A percentile compares a stretch with the other conserved stretches of the same genome.
Evolutionary conservation across 2,113 vertebrate genomes (phyloP).

Genomic region (Otus sunia): DNA sequence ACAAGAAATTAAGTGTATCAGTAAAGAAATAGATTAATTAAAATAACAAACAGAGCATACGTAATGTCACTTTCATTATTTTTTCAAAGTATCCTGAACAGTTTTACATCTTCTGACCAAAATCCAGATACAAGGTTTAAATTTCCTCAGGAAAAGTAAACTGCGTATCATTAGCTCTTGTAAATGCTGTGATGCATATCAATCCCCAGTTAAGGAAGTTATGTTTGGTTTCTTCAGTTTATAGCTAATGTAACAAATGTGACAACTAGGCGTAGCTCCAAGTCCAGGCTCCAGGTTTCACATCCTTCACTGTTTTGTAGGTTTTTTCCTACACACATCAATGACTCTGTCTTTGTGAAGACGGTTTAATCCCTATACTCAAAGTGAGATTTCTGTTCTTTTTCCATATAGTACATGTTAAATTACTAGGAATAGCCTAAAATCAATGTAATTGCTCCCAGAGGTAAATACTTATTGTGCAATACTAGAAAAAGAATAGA

Average conservation of each 20-base stretch:
- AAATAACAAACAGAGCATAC: neutral
- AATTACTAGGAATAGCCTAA: neutral
- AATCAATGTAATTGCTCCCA: neutral
- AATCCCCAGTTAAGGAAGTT: neutral
- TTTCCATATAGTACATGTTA: neutral
- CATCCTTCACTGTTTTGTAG: neutral
- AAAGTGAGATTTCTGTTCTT: neutral
- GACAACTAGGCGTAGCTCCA: neutral
- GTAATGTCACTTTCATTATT: neutral
- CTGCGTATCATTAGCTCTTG: neutral
- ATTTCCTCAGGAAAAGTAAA: neutral
- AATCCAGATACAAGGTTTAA: neutral
- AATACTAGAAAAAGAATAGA: neutral
- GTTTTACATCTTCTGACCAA: neutral
- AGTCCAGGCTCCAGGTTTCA: neutral
- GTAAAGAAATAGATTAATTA: neutral
- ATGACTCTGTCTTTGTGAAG: neutral
- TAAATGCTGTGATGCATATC: neutral
- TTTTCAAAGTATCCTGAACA: neutral
- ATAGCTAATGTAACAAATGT: neutral
- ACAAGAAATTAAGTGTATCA: neutral
- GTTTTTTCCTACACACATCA: accelerated
- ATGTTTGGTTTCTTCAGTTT: neutral
- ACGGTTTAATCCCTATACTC: neutral
- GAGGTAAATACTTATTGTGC: neutral